phyloP scores from a whole-genome alignment of 2,113 vertebrate species.

The Agelaius tricolor region DNA sequence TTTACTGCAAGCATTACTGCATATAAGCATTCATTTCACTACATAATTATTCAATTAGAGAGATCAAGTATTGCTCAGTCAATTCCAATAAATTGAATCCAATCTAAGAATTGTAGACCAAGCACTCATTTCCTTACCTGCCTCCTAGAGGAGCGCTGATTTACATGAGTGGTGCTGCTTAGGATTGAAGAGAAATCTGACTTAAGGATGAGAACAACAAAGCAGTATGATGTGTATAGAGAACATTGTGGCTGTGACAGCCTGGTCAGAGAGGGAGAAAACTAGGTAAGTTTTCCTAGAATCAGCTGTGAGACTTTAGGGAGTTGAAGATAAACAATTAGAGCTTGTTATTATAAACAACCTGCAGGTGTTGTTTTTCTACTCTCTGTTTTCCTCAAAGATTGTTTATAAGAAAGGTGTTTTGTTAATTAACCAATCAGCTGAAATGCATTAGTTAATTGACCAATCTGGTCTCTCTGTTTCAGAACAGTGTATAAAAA shows the following conservation, averaged over 20 bases:
- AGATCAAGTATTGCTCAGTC: neutral
- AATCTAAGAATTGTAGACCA: neutral
- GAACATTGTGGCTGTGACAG: neutral
- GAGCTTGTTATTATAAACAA: neutral
- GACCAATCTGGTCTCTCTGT: neutral
- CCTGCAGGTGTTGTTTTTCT: neutral
- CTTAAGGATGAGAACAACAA: neutral
- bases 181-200: neutral
- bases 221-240: neutral
- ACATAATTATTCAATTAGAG: neutral
- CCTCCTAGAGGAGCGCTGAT: neutral
- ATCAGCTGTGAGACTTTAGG: neutral
- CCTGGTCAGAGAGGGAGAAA: neutral
- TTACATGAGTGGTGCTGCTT: neutral
- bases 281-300: neutral
- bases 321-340: neutral
- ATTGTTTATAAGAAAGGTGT: neutral
- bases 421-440: neutral
- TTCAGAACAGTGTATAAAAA: neutral
- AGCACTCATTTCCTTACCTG: neutral
- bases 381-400: neutral
- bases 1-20: neutral
- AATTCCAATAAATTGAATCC: neutral
- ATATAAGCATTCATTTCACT: neutral
- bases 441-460: neutral